Conservation (phyloP, 2,888 invertebrate genomes). For the Chesias legatella region DNA sequence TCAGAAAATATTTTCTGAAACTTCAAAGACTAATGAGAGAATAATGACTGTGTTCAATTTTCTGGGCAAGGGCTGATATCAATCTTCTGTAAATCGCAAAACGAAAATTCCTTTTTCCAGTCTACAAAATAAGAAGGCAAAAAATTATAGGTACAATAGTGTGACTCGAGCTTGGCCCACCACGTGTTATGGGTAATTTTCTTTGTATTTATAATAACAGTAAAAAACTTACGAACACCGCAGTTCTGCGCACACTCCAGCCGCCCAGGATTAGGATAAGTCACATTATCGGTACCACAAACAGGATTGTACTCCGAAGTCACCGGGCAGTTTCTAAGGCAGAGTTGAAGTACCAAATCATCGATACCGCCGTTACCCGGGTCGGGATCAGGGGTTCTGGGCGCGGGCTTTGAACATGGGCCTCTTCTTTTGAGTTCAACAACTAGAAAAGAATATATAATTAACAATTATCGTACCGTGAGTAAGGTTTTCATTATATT, state of each 20-base stretch:
- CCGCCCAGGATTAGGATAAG: conserved; percentile 53
- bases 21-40: too few relatives aligned
- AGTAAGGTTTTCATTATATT: too few relatives aligned
- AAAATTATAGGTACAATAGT: too few relatives aligned
- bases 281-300: conserved; percentile 58
- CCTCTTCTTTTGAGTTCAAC: conserved; percentile 4
- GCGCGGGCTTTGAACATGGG: not conserved
- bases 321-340: conserved; percentile 46
- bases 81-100: too few relatives aligned
- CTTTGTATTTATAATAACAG: too few relatives aligned
- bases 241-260: conserved; percentile 56
- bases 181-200: too few relatives aligned
- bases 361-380: not conserved
- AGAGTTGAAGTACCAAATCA: conserved; percentile 15
- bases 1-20: not conserved
- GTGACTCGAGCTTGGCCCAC: too few relatives aligned
- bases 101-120: too few relatives aligned
- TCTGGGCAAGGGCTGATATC: too few relatives aligned
- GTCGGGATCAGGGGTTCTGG: not conserved
- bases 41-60: too few relatives aligned
- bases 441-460: conserved; percentile 1
- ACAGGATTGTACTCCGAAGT: conserved; percentile 66
- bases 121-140: too few relatives aligned
- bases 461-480: too few relatives aligned
- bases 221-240: conserved; percentile 47